phyloP scores from a whole-genome alignment of 2,888 invertebrate species.

The Chrysina gloriosa region DNA sequence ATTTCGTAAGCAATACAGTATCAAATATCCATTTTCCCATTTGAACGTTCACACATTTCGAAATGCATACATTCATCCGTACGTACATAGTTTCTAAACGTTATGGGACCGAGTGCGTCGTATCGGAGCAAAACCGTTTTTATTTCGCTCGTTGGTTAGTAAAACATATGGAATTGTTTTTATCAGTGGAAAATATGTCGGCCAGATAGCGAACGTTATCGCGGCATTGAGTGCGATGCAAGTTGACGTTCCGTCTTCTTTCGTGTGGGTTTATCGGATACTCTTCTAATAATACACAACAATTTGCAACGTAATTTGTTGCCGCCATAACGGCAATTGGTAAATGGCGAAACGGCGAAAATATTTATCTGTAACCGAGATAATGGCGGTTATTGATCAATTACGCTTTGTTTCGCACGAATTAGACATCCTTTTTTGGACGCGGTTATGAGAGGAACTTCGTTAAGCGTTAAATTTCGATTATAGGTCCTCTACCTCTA shows the following conservation, averaged over 20 bases:
- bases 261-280: slow-evolving; percentile 25
- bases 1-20: too few species aligned
- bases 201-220: slow-evolving; percentile 32
- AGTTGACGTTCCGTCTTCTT: background rate
- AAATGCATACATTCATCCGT: background rate
- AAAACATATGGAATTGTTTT: slow-evolving; percentile 26
- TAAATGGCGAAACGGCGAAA: slow-evolving; percentile 14
- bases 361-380: background rate
- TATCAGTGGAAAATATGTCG: slow-evolving; percentile 31
- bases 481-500: too few species aligned
- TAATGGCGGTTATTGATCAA: slow-evolving; percentile 11
- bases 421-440: background rate
- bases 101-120: background rate
- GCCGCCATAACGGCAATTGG: background rate
- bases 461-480: too few species aligned
- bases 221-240: slow-evolving; percentile 4
- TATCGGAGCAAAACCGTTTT: background rate
- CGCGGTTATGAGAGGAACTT: background rate
- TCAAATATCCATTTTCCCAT: too few species aligned
- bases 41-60: too few species aligned
- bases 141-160: slow-evolving; percentile 6
- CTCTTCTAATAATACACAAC: slow-evolving; percentile 17
- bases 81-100: background rate
- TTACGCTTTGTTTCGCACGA: background rate
- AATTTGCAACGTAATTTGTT: slow-evolving; percentile 16